Percentiles rank a stretch among this genome's conserved stretches.
Conservation (phyloP, 2,888 invertebrate species). For the Kryphioiulus occultus region DNA sequence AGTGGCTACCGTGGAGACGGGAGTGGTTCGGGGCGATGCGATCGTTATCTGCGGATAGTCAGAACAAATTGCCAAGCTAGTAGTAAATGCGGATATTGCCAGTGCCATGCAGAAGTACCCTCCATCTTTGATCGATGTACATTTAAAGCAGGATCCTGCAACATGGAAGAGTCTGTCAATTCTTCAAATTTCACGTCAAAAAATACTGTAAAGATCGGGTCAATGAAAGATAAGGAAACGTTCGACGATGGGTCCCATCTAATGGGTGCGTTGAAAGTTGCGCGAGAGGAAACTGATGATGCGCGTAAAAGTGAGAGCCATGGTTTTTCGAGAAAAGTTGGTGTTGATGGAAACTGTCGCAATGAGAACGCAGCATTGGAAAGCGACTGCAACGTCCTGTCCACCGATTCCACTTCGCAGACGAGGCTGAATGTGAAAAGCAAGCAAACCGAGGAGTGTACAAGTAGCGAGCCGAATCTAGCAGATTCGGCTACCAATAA, state of each 20-base stretch:
- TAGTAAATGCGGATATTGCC: background rate
- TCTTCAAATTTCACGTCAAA: background rate
- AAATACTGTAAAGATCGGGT: background rate
- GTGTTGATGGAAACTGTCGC: background rate
- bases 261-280: background rate
- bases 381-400: background rate
- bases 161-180: background rate
- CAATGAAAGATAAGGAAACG: background rate
- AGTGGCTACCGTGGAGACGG: background rate
- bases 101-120: background rate
- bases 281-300: background rate
- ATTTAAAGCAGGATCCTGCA: background rate
- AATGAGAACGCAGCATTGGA: background rate
- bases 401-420: background rate
- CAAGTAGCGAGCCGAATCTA: slow-evolving; percentile 55
- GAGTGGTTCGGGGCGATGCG: background rate
- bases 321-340: background rate
- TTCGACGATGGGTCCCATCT: background rate
- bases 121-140: background rate
- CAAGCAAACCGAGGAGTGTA: slow-evolving; percentile 52
- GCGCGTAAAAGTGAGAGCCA: background rate
- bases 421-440: slow-evolving; percentile 1
- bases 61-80: background rate
- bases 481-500: slow-evolving; percentile 37
- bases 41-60: background rate